phyloP scores from a whole-genome alignment of 2,113 vertebrate genomes.

The Mesoclemmys tuberculata region DNA sequence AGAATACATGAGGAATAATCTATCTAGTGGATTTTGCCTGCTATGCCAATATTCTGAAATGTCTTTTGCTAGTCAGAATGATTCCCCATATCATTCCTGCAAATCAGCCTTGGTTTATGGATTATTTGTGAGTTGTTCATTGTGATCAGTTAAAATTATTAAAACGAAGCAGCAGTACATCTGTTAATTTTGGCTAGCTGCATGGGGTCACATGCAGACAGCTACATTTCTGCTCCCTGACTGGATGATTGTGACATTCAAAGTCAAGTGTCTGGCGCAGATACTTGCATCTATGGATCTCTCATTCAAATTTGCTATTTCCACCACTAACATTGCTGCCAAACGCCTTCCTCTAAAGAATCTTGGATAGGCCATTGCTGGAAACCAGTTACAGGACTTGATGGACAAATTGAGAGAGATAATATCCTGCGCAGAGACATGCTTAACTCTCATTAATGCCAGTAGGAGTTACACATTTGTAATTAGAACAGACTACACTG shows the following conservation, averaged over 20 bases:
- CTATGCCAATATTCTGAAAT: neutral
- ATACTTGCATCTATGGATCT: neutral
- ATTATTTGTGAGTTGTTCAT: neutral
- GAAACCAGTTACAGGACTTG: fast-evolving
- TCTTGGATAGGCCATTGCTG: fast-evolving
- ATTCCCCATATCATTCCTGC: neutral
- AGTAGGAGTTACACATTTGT: neutral
- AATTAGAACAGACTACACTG: neutral
- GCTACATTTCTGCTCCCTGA: neutral
- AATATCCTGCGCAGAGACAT: neutral
- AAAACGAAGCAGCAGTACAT: neutral
- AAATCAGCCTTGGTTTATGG: neutral
- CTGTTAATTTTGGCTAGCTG: neutral
- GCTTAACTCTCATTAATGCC: neutral
- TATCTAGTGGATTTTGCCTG: neutral
- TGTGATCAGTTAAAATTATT: fast-evolving
- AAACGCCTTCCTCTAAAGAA: neutral
- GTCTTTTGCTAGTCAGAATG: neutral
- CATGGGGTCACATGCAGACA: neutral
- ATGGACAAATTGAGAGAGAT: neutral
- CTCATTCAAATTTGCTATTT: neutral
- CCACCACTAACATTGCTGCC: neutral
- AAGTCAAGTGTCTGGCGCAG: neutral
- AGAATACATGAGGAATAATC: neutral
- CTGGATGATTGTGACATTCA: neutral